Evolutionary conservation across 2,113 vertebrate species (phyloP), one percentile per base, ranked within the genome.

Genomic region (Entosphenus tridentatus): DNA sequence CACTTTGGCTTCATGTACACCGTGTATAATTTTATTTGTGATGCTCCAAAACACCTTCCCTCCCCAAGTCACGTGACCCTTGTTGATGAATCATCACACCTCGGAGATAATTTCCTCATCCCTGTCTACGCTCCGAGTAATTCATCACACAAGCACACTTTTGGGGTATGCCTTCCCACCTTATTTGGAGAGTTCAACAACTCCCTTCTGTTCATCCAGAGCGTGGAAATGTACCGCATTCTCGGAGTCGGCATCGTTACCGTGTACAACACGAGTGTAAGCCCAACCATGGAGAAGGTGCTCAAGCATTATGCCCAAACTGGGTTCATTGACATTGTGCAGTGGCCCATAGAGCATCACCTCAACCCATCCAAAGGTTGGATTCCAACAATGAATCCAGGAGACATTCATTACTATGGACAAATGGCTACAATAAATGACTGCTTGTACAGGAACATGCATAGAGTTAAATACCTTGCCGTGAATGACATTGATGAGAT

Each of bases 211-310:
- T 80, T 80, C 67, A 78, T 81, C 58, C 83, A 84, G 74, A 77
- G 75, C 11, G 72, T 83, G 71, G 85, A 86, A 74, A 82, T 83
- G 79, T 85, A 84, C 77, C 84, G 79, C 77, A 71, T 85, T 70
- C 78, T 85, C 13, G 82, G 83, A 11, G 77, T 76, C 1, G 70
- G 80, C 72, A 78, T 75, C 17, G 81, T 85, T 71, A 74, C 83
- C 17, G 78, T 85, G 73, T 87, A 86, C n/a, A 86, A 82, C 68
- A 84, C 80, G 72, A 85, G 76, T 76, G 81, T 80, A 57, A 78
- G 82, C 67, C 75, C 70, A 8, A 74, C 80, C 11, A 21, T 73
- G 54, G 9, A 72, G 16, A 9, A 56, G 8, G 57, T 72, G 12
- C 12, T 73, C 39, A 18, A 68, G 11, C 69, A 70, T n/a, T 73